Conservation (phyloP, 2,797 vertebrate species). For the Botia almorhae region DNA sequence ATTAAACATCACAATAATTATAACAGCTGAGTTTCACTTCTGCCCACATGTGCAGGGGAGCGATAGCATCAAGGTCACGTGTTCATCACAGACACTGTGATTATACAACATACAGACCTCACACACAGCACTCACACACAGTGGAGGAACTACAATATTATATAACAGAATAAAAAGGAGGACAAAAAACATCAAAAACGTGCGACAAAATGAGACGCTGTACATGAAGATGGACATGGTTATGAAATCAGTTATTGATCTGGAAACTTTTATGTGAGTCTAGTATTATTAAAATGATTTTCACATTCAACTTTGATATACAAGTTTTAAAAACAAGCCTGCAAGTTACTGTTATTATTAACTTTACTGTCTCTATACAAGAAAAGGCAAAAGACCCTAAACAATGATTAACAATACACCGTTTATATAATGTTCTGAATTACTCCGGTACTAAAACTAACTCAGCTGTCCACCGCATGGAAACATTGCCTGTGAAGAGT, state of each 20-base stretch:
- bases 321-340: too few relatives aligned
- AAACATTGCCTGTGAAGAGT: not conserved
- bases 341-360: too few relatives aligned
- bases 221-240: too few relatives aligned
- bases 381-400: not conserved
- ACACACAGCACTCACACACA: slow-evolving; percentile 18
- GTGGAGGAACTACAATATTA: not conserved
- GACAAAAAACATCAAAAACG: not conserved
- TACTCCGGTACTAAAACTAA: not conserved
- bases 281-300: too few relatives aligned
- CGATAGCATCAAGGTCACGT: slow-evolving; percentile 20
- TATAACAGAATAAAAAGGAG: not conserved
- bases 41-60: slow-evolving; percentile 8
- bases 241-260: too few relatives aligned
- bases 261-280: too few relatives aligned
- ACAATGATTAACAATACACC: not conserved
- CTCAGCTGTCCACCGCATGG: not conserved
- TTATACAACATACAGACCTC: slow-evolving; percentile 15
- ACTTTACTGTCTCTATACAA: too few relatives aligned
- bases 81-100: slow-evolving; percentile 35
- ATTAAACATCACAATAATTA: slow-evolving; percentile 35
- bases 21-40: not conserved
- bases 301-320: too few relatives aligned
- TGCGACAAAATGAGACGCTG: not conserved
- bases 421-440: not conserved